These are phyloP conservation scores for Sceloporus tristichus DNA, from an alignment of 2,113 vertebrate genomes.

Conservation along the genomic window DNA sequence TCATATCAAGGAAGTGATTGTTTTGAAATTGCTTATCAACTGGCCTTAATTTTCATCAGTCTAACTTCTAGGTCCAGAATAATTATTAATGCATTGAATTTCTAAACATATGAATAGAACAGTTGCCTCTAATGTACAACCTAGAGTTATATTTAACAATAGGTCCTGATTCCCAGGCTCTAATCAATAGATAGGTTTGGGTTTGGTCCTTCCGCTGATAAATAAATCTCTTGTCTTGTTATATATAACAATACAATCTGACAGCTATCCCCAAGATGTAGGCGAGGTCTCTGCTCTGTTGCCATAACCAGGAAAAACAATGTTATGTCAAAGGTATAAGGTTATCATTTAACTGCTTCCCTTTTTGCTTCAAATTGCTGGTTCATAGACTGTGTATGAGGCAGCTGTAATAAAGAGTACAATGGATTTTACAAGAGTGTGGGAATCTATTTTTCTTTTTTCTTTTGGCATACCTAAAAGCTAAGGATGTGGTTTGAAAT, in stretches of 20 bases:
- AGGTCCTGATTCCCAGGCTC: constrained; percentile 73
- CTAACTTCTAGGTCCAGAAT: constrained; percentile 72
- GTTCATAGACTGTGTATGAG: constrained; percentile 42
- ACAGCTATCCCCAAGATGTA: constrained; percentile 51
- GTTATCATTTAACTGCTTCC: constrained; percentile 52
- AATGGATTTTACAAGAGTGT: neutral
- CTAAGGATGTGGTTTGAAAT: neutral
- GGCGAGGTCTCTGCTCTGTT: constrained; percentile 60
- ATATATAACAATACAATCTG: constrained; percentile 61
- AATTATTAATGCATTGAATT: constrained; percentile 76
- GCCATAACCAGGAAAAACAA: constrained; percentile 58
- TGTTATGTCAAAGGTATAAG: constrained; percentile 23
- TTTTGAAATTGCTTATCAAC: constrained; percentile 58
- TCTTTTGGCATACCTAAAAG: neutral
- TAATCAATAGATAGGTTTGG: constrained; percentile 60
- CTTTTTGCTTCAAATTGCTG: constrained; percentile 55
- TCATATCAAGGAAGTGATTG: constrained; percentile 35
- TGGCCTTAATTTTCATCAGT: constrained; percentile 61
- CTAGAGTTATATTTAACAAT: constrained; percentile 78
- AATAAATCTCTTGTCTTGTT: constrained; percentile 63
- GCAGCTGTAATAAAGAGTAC: neutral
- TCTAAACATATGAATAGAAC: constrained; percentile 73
- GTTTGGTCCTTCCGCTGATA: constrained; percentile 66
- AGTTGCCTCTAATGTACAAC: constrained; percentile 67
- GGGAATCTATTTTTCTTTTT: neutral